phyloP scores from a whole-genome alignment of 2,888 invertebrate genomes.

The Tetanocera ferruginea region DNA sequence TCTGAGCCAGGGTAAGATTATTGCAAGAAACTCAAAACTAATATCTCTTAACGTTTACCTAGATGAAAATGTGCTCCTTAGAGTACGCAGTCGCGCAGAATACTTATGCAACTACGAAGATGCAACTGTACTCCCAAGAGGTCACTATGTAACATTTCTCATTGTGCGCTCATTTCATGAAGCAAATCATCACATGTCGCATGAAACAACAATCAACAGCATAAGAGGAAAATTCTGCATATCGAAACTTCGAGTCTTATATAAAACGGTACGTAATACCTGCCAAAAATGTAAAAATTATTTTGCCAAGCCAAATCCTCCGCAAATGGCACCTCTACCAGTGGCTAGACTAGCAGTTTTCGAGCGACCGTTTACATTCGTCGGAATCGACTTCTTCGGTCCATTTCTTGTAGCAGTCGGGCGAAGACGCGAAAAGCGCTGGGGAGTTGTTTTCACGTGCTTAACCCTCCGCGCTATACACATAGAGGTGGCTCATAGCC shows the following conservation, averaged over 20 bases:
- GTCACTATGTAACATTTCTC: constrained; percentile 38
- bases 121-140: constrained; percentile 25
- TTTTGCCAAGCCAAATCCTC: constrained; percentile 13
- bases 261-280: neutral
- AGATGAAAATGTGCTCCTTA: neutral
- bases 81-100: constrained; percentile 14
- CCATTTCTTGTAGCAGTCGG: constrained; percentile 38
- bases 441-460: constrained; percentile 42
- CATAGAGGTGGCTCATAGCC: too few relatives aligned
- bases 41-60: too few relatives aligned
- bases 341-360: constrained; percentile 27
- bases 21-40: too few relatives aligned
- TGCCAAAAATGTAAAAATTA: constrained; percentile 38
- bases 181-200: constrained; percentile 41
- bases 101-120: constrained; percentile 16
- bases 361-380: constrained; percentile 32
- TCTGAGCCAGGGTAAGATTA: too few relatives aligned
- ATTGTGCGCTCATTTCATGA: constrained; percentile 39
- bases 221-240: constrained; percentile 19
- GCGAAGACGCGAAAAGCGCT: constrained; percentile 38
- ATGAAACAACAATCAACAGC: constrained; percentile 43
- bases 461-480: constrained; percentile 21
- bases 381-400: constrained; percentile 42
- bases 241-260: neutral
- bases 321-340: constrained; percentile 40